phyloP scores from a whole-genome alignment of 2,888 invertebrate genomes.

The Tachina grossa region DNA sequence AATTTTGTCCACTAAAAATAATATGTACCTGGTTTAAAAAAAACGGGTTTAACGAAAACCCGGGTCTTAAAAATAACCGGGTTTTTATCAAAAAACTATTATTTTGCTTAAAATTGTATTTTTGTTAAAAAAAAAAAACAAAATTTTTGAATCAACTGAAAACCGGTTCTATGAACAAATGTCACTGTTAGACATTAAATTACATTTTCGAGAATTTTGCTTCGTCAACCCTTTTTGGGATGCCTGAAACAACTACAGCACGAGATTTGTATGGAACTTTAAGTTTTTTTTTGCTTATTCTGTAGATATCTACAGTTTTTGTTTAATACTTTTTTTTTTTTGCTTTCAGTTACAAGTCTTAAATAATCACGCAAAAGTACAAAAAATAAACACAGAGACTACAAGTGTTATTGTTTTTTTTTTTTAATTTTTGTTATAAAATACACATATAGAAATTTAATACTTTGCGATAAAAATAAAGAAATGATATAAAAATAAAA shows the following conservation, averaged over 20 bases:
- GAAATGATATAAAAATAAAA: slow-evolving; percentile 1
- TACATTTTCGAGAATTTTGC: background rate
- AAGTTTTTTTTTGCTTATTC: slow-evolving; percentile 14
- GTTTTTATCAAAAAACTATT: too few species aligned
- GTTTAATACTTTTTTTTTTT: background rate
- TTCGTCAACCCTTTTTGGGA: slow-evolving; percentile 17
- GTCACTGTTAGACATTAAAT: too few species aligned
- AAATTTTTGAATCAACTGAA: too few species aligned
- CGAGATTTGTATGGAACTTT: slow-evolving; percentile 11
- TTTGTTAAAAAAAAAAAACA: too few species aligned
- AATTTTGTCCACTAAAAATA: too few species aligned
- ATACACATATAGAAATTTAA: slow-evolving; percentile 25
- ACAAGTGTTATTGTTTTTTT: slow-evolving; percentile 8
- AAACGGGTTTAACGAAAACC: too few species aligned
- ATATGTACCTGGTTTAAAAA: too few species aligned
- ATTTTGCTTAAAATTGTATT: too few species aligned
- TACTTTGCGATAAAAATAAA: slow-evolving; percentile 42
- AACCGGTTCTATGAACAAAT: too few species aligned
- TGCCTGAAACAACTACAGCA: slow-evolving; percentile 17
- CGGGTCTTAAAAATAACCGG: too few species aligned
- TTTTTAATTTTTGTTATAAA: slow-evolving; percentile 11
- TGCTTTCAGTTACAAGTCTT: slow-evolving; percentile 6
- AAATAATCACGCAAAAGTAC: slow-evolving; percentile 48
- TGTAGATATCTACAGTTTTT: slow-evolving; percentile 9
- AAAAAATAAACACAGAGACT: background rate